Evolutionary conservation across 2,888 invertebrate species (phyloP), one percentile per base, ranked within the genome.

Genomic region (Rhingia campestris): DNA sequence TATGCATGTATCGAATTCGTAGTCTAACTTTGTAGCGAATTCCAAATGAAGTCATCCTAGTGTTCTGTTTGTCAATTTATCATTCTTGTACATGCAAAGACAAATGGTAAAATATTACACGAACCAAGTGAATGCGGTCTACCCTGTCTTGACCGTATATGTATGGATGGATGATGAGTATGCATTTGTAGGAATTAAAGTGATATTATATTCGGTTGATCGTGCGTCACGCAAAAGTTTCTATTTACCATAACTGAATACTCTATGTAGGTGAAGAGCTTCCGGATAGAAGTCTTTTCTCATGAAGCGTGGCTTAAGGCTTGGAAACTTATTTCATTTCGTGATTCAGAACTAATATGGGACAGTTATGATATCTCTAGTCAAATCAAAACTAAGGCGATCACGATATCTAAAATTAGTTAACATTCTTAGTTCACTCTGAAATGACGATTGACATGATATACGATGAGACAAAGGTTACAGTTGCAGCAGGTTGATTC

Each of bases 61-160:
- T 82, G 51, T 72, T 77, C 49, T 45, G 45, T 77, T 67, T 67
- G 67, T 76, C 70, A 70, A 81, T 81, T 81, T 76, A 81, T 75
- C 76, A 76, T 81, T 59, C 45, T 47, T 47, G 61, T 67, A 51
- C 67, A 75, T 67, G 58, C 59, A 64, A 67, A 59, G 56, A 58
- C 51, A 53, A 75, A 66, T 75, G 66, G 58, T 30, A 33, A 33
- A 53, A 53, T 33, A 33, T 63, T 63, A 61, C 61, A 61, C 30
- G 30, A 49, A 22, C 10, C 30, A 32, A 49, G 49, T 49, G 30
- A 30, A 49, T 49, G 22, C 22, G 30, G 49, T 47, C 47, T 47
- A 9, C 9, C 10, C 22, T 2, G 22, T 22, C 9, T 47, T 6
- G 47, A 30, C 10, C 14, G 4, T 9, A 12, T 9, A 30, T 53